Evolutionary conservation across 1,140 invertebrate genomes (phyloP), one percentile per base, ranked within the genome.

Genomic region (Myzus persicae): DNA sequence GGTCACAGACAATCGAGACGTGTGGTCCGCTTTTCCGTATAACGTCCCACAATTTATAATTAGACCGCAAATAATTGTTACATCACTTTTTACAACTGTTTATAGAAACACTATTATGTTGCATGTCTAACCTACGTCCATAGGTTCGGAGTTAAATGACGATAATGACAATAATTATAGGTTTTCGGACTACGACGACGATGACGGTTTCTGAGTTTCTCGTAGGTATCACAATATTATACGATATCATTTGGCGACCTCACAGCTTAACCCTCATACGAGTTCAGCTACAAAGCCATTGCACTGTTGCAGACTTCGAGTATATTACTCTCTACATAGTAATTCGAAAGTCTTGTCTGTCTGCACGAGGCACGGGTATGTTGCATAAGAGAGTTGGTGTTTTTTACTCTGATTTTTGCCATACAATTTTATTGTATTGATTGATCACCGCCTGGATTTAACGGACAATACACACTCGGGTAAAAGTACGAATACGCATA

Each of bases 371-470:
- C 84, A 87, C 42, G 42, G 36, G 7, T 46, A 0, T n/a, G 84
- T 44, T 44, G 42, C 84, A 44, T 20, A 87, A 87, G 38, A 82
- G 36, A 38, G 76, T 3, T 24, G 38, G 38, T 48, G 46, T 48
- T 84, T 84, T 38, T 84, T 84, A 40, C 82, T 84, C 82, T 84
- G 82, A 84, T 84, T 84, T 84, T 84, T 42, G 38, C 59, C n/a
- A n/a, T 76, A n/a, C 31, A 4, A n/a, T 76, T 42, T 31, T 84
- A 11, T 40, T 40, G 7, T 82, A 82, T 82, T 40, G 82, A 42
- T 84, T 84, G 38, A 40, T 84, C 82, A 84, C 38, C 40, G 82
- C 24, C 36, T 5, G 24, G 9, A 40, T 42, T 84, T 42, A 84
- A 26, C 82, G 24, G 76, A 22, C 76, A 38, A 82, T 24, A 38